Base-by-base conservation (phyloP, 2,888 invertebrate species). In the Andrena dorsata region DNA sequence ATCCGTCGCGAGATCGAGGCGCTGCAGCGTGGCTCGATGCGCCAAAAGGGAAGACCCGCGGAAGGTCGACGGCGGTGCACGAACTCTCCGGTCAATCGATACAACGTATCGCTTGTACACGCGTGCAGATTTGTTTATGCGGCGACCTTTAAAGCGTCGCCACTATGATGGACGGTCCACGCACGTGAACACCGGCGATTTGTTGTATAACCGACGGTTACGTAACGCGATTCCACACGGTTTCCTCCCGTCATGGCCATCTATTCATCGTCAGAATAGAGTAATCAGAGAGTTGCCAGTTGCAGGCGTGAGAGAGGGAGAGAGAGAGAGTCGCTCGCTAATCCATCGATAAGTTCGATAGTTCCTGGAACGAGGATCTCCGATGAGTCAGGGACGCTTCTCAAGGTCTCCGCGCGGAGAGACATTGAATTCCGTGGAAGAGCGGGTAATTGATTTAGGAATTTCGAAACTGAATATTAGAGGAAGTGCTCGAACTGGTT, bases 161-260 rank as follows among this genome's bases (percentile, higher is more conserved):
- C 41, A 66, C 72, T 68, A 63, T 72, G 70, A 77, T 73, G 63
- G 72, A 23, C 75, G 66, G 23, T 41, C 10, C 47, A 69, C 70
- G 73, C 86, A 86, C 86, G 82, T 86, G 86, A 84, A 58, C 79
- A n/a, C 28, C 65, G 41, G 7, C 76, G 74, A 83, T 77, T 84
- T 60, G 80, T 86, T 86, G 82, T 76, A 71, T 84, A 86, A 86
- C 73, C 73, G 72, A 71, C 58, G 64, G 75, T 86, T 86, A 68
- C 80, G 80, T 82, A 86, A 86, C 71, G 41, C 84, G 80, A 82
- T 86, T 80, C 86, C 76, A 51, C 85, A 65, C 78, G 78, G 80
- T 84, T 85, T 80, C 75, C 83, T 76, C 68, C 53, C 76, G 70
- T 28, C 76, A 56, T 23, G 64, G 63, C 30, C 79, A 30, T 69